phyloP scores from a whole-genome alignment of 2,113 vertebrate species.

The Rattus rattus region DNA sequence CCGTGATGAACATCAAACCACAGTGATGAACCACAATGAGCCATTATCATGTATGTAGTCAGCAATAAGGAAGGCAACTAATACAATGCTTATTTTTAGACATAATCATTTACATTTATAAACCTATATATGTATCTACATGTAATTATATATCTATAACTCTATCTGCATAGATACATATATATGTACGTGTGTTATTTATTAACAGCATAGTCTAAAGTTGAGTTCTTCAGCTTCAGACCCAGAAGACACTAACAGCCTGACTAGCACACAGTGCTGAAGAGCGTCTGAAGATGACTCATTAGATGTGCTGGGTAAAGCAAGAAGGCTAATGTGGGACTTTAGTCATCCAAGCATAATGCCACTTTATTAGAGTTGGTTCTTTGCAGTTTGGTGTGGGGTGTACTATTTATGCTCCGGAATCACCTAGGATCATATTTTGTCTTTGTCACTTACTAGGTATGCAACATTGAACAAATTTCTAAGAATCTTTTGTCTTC shows the following conservation, averaged over 20 bases:
- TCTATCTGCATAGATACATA: background rate
- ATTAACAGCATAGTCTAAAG: background rate
- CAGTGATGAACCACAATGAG: too few species aligned
- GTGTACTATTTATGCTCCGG: background rate
- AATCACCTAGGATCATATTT: background rate
- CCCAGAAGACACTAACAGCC: background rate
- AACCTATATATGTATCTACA: background rate
- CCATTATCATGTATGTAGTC: background rate
- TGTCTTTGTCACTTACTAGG: background rate
- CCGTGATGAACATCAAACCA: background rate
- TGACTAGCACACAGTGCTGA: background rate
- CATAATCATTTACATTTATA: background rate
- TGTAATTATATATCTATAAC: background rate
- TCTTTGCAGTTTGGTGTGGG: background rate
- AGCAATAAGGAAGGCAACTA: background rate
- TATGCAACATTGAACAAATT: background rate
- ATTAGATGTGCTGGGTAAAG: slow-evolving; percentile 10
- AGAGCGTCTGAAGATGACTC: background rate
- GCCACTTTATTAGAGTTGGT: background rate
- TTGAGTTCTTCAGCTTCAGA: slow-evolving; percentile 25
- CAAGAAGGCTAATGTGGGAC: background rate
- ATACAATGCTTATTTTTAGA: background rate
- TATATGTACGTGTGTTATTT: background rate
- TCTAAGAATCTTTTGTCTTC: background rate
- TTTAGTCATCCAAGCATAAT: background rate